Evolutionary conservation across 2,888 invertebrate genomes (phyloP).

Genomic region (Electrophaes corylata): DNA sequence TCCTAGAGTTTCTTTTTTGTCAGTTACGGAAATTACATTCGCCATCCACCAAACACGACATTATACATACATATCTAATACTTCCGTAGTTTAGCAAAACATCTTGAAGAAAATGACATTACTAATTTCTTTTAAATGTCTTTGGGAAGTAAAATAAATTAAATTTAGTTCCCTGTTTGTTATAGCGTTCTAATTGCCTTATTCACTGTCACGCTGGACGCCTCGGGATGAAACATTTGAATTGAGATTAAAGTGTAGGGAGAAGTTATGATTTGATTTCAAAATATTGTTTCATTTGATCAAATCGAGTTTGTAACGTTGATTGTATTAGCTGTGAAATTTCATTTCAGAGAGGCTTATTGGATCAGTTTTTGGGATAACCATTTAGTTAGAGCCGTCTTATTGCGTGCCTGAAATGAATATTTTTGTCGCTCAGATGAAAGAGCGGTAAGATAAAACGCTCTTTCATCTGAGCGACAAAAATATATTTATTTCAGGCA

Average conservation of each 20-base stretch:
- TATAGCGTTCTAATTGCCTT: conserved; percentile 35
- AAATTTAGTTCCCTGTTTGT: conserved; percentile 31
- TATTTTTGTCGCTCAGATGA: no score
- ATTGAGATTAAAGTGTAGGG: conserved; percentile 34
- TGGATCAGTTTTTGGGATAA: conserved; percentile 15
- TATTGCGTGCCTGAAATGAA: not conserved
- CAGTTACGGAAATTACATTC: conserved; percentile 27
- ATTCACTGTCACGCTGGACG: conserved; percentile 36
- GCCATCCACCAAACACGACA: conserved; percentile 15
- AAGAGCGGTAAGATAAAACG: no score
- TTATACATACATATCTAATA: conserved; percentile 10
- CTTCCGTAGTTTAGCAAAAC: conserved; percentile 16
- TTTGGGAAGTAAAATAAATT: conserved; percentile 21
- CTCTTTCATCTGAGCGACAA: no score
- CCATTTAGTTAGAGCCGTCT: not conserved
- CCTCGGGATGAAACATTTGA: conserved; percentile 33
- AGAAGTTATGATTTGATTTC: conserved; percentile 35
- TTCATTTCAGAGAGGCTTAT: conserved; percentile 20
- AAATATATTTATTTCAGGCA: no score
- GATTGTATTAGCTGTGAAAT: conserved; percentile 26
- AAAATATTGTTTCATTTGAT: conserved; percentile 36
- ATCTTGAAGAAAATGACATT: conserved; percentile 15
- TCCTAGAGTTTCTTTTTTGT: conserved; percentile 15
- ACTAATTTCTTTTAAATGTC: conserved; percentile 26
- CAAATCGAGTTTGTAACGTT: conserved; percentile 27